Evolutionary conservation across 2,888 invertebrate species (phyloP), one percentile per base, ranked within the genome.

Genomic region (Gymnosoma rotundatum): DNA sequence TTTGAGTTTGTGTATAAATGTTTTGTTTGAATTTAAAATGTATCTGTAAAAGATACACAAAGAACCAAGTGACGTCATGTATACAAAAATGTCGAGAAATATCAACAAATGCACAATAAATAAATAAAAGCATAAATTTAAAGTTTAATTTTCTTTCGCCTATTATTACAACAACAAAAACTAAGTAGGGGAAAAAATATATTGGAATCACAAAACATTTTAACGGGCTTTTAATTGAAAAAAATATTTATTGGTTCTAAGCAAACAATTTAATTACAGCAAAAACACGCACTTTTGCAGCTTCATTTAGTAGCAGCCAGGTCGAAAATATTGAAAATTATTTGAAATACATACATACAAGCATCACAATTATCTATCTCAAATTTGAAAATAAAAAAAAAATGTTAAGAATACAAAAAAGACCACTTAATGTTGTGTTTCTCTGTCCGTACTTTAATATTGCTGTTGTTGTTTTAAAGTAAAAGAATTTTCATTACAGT

Each of bases 41-140:
- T 48, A 38, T 67, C 36, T 48, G 9, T n/a, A 25, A 61, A 50
- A 64, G 63, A 64, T 56, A 63, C 38, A 78, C 69, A 79, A 75
- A 63, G 50, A 56, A 58, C 45, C 48, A 48, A 63, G 78, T 84
- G 84, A 84, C 84, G 84, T 84, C 84, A 84, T 83, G 73, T 50
- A 2, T 14, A 50, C n/a, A 83, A 63, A 56, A 67, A 61, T 80
- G 52, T 36, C 72, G 45, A 81, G 54, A 21, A 64, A 81, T 21
- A 76, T 50, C 21, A 63, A 52, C 50, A 20, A 52, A 52, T n/a
- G 16, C 16, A 48, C 14, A 48, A 63, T 74, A 67, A 63, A 81
- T 56, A 56, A 69, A 67, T 42, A 58, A 67, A 76, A 38, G 21
- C 3, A 32, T 16, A 67, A 60, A 38, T 60, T 45, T 72, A 20